Conservation (phyloP, 1,140 invertebrate species). For the Pygmarrhopalites habei region DNA sequence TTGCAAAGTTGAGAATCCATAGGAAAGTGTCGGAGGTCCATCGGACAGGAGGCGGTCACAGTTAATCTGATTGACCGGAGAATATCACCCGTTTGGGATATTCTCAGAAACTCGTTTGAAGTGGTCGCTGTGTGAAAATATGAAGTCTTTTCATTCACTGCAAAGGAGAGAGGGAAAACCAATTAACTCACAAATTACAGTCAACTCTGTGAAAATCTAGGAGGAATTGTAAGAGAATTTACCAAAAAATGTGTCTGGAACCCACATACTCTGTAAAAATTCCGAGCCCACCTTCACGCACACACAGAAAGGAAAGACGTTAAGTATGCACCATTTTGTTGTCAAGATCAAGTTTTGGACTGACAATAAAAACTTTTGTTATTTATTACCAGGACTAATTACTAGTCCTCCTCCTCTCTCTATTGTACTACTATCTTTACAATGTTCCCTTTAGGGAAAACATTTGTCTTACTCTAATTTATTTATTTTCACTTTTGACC, state of each 20-base stretch:
- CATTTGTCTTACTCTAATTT: too few species aligned
- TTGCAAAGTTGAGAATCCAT: conserved; percentile 46
- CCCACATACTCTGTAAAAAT: conserved; percentile 96
- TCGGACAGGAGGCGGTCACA: conserved; percentile 54
- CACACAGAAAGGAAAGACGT: too few species aligned
- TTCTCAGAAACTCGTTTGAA: conserved; percentile 92
- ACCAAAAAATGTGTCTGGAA: conserved; percentile 95
- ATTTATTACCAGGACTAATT: too few species aligned
- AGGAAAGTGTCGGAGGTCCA: conserved; percentile 55
- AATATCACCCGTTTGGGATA: conserved; percentile 86
- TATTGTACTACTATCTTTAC: too few species aligned
- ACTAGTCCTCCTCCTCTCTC: too few species aligned
- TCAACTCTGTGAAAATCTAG: neutral
- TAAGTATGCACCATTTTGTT: too few species aligned
- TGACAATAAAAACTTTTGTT: too few species aligned
- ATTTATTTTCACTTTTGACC: too few species aligned
- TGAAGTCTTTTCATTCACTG: conserved; percentile 77
- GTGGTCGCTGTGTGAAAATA: conserved; percentile 96
- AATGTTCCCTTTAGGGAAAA: too few species aligned
- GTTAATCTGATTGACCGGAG: conserved; percentile 86
- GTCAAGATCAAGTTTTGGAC: too few species aligned
- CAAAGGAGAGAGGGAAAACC: neutral
- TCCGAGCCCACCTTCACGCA: conserved; percentile 66
- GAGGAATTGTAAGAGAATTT: conserved; percentile 52
- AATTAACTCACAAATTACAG: neutral